Evolutionary conservation across 2,888 invertebrate species (phyloP).

Genomic region (Scrobipalpa atriplicella): DNA sequence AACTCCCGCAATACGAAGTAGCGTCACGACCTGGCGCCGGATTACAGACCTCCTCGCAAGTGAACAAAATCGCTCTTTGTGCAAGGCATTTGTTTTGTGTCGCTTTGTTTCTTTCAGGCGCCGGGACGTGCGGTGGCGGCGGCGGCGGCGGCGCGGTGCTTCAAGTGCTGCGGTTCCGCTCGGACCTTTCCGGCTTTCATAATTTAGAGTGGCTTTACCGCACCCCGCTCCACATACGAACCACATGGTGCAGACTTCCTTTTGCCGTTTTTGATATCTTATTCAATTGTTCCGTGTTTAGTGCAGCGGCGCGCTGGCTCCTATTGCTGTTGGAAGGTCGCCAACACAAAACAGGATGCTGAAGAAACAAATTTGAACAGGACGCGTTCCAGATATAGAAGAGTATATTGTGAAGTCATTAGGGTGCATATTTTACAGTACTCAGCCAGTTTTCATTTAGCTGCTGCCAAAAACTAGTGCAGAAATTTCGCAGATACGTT

Average conservation of each 20-base stretch:
- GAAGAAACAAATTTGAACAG: constrained; percentile 20
- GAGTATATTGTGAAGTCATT: constrained; percentile 17
- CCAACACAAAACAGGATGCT: constrained; percentile 12
- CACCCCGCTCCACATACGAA: background rate
- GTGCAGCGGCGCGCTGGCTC: constrained; percentile 30
- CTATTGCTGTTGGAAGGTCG: constrained; percentile 1
- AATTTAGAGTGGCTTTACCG: background rate
- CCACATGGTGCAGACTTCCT: constrained; percentile 34
- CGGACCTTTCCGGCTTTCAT: background rate
- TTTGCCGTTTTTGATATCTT: constrained; percentile 36
- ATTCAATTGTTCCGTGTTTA: constrained; percentile 36
- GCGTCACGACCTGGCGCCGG: constrained; percentile 14
- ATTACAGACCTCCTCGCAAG: constrained; percentile 2
- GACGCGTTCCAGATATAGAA: constrained; percentile 16
- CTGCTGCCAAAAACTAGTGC: constrained; percentile 1
- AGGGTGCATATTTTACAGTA: constrained; percentile 8
- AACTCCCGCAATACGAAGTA: constrained; percentile 32
- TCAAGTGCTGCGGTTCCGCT: background rate
- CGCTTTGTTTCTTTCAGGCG: background rate
- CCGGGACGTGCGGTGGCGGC: background rate
- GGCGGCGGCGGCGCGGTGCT: background rate
- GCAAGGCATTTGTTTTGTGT: background rate
- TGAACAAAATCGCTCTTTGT: constrained; percentile 12
- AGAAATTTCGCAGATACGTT: background rate
- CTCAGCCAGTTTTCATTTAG: constrained; percentile 3